phyloP scores from a whole-genome alignment of 2,797 vertebrate genomes.

The Poeciliopsis presidionis region DNA sequence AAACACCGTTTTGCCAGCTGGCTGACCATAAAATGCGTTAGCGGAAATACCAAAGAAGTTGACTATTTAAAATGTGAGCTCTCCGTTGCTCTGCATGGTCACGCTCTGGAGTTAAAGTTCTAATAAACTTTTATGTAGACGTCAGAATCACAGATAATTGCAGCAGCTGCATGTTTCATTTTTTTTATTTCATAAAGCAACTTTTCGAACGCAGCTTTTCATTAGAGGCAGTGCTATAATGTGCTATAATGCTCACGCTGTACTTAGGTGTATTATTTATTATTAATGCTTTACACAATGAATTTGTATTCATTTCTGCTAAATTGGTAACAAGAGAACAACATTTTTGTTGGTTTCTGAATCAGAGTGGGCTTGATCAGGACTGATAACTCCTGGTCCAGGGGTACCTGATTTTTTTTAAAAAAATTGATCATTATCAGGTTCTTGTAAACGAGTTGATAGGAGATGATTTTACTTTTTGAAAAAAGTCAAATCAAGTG shows the following conservation, averaged over 20 bases:
- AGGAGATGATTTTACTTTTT: background rate
- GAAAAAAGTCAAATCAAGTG: background rate
- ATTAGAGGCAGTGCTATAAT: too few species aligned
- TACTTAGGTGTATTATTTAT: background rate
- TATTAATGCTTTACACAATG: background rate
- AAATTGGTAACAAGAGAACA: background rate
- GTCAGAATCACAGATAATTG: background rate
- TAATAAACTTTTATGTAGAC: background rate
- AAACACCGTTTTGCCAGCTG: background rate
- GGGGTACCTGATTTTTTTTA: too few species aligned
- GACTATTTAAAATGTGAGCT: background rate
- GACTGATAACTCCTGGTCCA: background rate
- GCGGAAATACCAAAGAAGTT: background rate
- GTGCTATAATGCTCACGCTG: too few species aligned
- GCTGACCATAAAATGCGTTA: background rate
- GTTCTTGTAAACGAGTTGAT: background rate
- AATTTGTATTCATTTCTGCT: background rate
- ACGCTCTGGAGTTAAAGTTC: background rate
- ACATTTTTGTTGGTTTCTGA: background rate
- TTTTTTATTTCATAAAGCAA: background rate
- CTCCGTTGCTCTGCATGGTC: background rate
- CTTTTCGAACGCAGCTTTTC: too few species aligned
- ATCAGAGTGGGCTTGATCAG: background rate
- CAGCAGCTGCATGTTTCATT: background rate
- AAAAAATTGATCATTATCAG: background rate